These are phyloP conservation scores for Argyra leucocephala DNA, from an alignment of 2,888 invertebrate species.

Conservation along the genomic window DNA sequence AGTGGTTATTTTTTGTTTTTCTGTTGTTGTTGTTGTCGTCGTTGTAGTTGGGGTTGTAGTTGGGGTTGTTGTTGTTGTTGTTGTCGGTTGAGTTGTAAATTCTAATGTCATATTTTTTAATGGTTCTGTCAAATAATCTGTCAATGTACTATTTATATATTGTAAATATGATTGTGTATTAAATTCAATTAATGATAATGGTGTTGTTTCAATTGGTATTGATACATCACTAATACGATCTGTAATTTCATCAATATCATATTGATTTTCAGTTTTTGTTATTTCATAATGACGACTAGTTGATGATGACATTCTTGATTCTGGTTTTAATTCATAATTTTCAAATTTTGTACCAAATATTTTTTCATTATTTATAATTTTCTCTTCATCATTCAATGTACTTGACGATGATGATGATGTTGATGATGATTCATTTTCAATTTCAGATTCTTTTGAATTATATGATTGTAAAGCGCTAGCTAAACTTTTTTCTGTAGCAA, in stretches of 20 bases:
- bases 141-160: slow-evolving; percentile 27
- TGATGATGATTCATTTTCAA: slow-evolving; percentile 23
- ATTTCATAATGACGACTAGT: not conserved
- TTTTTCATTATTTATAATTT: slow-evolving; percentile 33
- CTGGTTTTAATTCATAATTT: not conserved
- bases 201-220: slow-evolving; percentile 24
- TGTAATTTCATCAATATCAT: not conserved
- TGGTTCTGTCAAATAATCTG: slow-evolving; percentile 10
- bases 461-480: slow-evolving; percentile 33
- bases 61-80: slow-evolving; percentile 32
- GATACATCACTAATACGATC: not conserved
- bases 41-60: slow-evolving; percentile 29
- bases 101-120: slow-evolving; percentile 17
- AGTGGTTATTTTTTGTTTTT: slow-evolving; percentile 32
- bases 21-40: slow-evolving; percentile 32
- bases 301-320: not conserved
- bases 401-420: slow-evolving; percentile 33
- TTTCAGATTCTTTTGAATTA: not conserved
- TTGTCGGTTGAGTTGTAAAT: slow-evolving; percentile 21
- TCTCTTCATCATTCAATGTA: slow-evolving; percentile 33
- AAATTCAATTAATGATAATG: slow-evolving; percentile 31
- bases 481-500: slow-evolving; percentile 32
- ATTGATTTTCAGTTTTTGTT: too few species aligned
- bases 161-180: slow-evolving; percentile 41
- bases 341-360: not conserved